phyloP scores from a whole-genome alignment of 92 coral and sea anemone genomes.

The Ricordea florida region DNA sequence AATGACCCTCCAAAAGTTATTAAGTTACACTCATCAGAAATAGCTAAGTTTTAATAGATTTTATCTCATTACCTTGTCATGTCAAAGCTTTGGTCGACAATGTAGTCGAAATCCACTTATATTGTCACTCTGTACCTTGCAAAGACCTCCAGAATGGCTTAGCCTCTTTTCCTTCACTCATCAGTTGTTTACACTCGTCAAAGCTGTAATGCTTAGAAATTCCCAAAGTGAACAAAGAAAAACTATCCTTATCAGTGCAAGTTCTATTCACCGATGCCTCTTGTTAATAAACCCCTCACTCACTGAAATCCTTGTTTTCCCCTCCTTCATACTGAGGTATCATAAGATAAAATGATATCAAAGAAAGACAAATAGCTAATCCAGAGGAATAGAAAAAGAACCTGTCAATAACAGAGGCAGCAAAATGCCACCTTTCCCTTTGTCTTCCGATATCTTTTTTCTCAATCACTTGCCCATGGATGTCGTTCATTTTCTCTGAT shows the following conservation, averaged over 20 bases:
- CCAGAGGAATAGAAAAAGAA: slow-evolving; percentile 68
- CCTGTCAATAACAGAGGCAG: slow-evolving; percentile 85
- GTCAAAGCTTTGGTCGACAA: no score
- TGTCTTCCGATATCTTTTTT: slow-evolving; percentile 42
- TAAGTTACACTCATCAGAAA: no score
- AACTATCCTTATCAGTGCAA: neutral
- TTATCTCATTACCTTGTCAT: no score
- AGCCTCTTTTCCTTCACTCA: no score
- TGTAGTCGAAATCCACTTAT: no score
- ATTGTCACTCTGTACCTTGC: no score
- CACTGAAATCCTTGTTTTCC: neutral
- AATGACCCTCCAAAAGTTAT: no score
- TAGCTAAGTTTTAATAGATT: no score
- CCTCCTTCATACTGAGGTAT: slow-evolving; percentile 59
- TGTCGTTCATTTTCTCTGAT: slow-evolving; percentile 52
- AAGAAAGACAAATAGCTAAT: slow-evolving; percentile 59
- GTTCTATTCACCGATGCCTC: neutral
- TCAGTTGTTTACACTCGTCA: no score
- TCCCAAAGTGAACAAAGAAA: neutral
- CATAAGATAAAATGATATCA: slow-evolving; percentile 71
- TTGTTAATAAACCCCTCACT: neutral
- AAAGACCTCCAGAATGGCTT: no score
- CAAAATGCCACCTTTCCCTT: slow-evolving; percentile 82
- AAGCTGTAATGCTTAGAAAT: neutral
- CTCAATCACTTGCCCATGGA: slow-evolving; percentile 26